Evolutionary conservation across 2,113 vertebrate species (phyloP).

Genomic region (Silurus meridionalis): DNA sequence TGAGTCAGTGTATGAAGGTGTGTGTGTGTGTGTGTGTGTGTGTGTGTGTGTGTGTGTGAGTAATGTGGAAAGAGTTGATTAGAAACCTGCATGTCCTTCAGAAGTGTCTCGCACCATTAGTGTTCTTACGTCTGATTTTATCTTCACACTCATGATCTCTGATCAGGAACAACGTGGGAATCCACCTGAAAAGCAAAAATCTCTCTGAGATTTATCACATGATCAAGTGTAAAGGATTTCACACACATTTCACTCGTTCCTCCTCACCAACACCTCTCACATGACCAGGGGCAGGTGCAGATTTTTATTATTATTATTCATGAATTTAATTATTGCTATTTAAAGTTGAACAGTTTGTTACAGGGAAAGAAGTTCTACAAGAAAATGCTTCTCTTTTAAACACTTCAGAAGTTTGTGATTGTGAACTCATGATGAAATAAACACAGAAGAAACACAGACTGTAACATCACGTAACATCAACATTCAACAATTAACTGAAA

Average conservation of each 20-base stretch:
- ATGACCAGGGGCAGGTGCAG: not conserved
- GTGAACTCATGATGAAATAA: not conserved
- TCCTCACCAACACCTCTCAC: constrained; percentile 49
- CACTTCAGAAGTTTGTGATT: not conserved
- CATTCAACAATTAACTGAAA: too few species aligned
- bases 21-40: constrained; percentile 47
- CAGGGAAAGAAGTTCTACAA: not conserved
- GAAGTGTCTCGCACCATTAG: not conserved
- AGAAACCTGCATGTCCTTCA: constrained; percentile 15
- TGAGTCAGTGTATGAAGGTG: not conserved
- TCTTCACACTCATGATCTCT: not conserved
- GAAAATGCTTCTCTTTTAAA: not conserved
- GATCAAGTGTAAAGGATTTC: constrained; percentile 63
- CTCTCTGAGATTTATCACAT: constrained; percentile 60
- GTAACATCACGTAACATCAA: too few species aligned
- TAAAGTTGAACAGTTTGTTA: not conserved
- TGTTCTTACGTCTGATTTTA: not conserved
- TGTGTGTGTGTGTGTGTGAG: constrained; percentile 14
- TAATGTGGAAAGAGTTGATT: not conserved
- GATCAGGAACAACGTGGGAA: not conserved
- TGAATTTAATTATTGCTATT: not conserved
- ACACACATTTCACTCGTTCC: constrained; percentile 68
- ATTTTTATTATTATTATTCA: too few species aligned
- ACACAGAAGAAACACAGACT: not conserved
- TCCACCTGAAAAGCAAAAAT: constrained; percentile 33